Evolutionary conservation across 2,113 vertebrate species (phyloP).

Genomic region (Pogonocichla stellata): DNA sequence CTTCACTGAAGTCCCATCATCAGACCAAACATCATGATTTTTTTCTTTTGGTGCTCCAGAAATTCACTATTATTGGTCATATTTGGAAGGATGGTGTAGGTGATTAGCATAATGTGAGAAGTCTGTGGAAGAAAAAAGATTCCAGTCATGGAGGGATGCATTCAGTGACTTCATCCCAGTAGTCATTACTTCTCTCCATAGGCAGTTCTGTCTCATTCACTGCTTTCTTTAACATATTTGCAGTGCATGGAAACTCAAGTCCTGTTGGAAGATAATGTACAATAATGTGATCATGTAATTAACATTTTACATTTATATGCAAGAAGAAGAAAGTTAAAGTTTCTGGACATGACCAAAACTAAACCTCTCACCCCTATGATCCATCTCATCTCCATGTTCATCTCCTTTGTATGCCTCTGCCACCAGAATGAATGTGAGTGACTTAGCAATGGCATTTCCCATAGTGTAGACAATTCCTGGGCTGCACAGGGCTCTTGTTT

Average conservation of each 20-base stretch:
- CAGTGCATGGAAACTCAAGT: not conserved
- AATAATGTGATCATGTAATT: not conserved
- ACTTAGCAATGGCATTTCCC: not conserved
- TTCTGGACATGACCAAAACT: not conserved
- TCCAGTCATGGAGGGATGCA: not conserved
- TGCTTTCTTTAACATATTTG: not conserved
- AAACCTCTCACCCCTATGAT: not conserved
- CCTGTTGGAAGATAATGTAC: not conserved
- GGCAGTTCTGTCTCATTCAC: not conserved
- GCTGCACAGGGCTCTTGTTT: not conserved
- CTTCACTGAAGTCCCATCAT: not conserved
- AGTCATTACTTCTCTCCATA: not conserved
- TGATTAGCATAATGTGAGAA: not conserved
- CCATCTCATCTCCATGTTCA: not conserved
- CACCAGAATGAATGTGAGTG: not conserved
- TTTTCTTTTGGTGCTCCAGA: not conserved
- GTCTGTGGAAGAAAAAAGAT: not conserved
- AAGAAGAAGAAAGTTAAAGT: not conserved
- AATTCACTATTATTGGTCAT: not conserved
- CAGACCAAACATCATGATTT: not conserved
- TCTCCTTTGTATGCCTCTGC: accelerated
- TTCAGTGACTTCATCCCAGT: not conserved
- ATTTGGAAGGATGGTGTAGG: not conserved
- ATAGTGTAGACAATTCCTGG: not conserved
- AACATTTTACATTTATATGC: not conserved